A percentile compares a stretch with the other conserved stretches of the same genome.
phyloP scores from a whole-genome alignment of 2,888 invertebrate genomes.

The Deilephila elpenor region DNA sequence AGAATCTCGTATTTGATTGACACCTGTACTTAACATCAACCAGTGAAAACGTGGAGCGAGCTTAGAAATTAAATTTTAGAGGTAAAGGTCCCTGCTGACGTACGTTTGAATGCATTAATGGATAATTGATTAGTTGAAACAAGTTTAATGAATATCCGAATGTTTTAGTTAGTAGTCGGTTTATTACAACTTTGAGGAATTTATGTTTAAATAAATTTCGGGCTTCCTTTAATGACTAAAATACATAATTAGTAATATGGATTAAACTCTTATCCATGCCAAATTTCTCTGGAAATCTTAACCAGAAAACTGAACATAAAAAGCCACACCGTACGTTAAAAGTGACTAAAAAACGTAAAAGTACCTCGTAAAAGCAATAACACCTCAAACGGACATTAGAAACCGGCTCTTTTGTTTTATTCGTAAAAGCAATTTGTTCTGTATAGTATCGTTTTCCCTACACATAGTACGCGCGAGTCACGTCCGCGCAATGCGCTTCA shows the following conservation, averaged over 20 bases:
- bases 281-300: not conserved
- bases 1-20: too few relatives aligned
- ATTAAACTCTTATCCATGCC: not conserved
- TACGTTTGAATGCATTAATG: too few relatives aligned
- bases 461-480: constrained; percentile 36
- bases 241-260: not conserved
- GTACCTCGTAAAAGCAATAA: not conserved
- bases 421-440: not conserved
- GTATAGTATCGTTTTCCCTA: constrained; percentile 2
- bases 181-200: not conserved
- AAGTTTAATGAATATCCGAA: not conserved
- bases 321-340: not conserved
- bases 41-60: constrained; percentile 62
- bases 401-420: not conserved
- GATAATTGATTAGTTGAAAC: not conserved
- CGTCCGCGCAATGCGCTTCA: constrained; percentile 47
- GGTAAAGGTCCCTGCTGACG: constrained; percentile 25
- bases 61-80: constrained; percentile 33
- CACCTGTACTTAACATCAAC: too few relatives aligned
- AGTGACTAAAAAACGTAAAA: too few relatives aligned
- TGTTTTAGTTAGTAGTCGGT: not conserved
- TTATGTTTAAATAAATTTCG: not conserved
- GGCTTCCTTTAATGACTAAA: not conserved
- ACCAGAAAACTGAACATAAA: not conserved
- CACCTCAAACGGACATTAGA: not conserved